phyloP scores from a whole-genome alignment of 2,888 invertebrate genomes.

The Phorcus lineatus region DNA sequence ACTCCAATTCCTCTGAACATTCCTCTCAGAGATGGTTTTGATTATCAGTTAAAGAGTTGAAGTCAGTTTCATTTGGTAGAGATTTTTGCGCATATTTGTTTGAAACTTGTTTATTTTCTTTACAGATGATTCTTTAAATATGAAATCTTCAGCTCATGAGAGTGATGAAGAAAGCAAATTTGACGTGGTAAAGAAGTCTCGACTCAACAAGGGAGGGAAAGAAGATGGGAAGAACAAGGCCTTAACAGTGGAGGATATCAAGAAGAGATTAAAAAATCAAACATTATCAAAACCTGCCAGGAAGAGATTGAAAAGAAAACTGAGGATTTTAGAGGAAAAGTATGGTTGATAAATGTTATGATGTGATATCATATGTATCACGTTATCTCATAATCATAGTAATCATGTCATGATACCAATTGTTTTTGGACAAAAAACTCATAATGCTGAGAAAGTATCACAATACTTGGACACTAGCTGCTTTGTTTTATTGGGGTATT shows the following conservation, averaged over 20 bases:
- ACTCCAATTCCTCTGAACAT: not conserved
- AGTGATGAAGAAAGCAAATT: not conserved
- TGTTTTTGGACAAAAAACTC: no score
- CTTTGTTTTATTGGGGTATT: no score
- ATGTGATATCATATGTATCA: not conserved
- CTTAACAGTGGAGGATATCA: constrained; percentile 5
- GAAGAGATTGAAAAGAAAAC: constrained; percentile 23
- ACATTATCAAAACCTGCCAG: constrained; percentile 24
- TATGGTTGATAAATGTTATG: not conserved
- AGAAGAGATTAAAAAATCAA: constrained; percentile 16
- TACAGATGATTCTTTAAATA: no score
- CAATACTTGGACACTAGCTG: no score
- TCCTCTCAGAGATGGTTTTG: no score
- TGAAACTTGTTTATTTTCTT: no score
- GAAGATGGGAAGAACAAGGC: not conserved
- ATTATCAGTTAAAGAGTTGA: no score
- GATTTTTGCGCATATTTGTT: no score
- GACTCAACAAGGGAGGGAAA: not conserved
- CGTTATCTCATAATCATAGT: no score
- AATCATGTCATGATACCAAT: no score
- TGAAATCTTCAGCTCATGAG: not conserved
- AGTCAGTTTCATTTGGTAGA: no score
- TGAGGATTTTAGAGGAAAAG: constrained; percentile 13
- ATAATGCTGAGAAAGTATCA: no score
- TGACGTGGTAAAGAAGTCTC: not conserved